Evolutionary conservation across 23 tunicate genomes (phyloP), one percentile per base, ranked within the genome.

Genomic region (Botrylloides violaceus): DNA sequence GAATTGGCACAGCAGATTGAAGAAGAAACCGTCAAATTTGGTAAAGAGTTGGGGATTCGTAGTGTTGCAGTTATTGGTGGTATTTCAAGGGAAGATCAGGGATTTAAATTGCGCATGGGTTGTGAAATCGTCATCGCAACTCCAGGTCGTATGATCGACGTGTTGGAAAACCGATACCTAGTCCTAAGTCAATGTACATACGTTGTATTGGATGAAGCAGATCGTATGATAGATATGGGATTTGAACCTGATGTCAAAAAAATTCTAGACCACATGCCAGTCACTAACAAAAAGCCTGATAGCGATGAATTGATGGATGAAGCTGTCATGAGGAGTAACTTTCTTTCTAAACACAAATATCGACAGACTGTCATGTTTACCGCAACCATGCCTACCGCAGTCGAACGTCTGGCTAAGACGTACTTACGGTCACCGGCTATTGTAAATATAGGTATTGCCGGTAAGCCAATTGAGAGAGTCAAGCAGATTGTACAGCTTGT

Each of bases 161-260:
- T 93, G 36, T 70, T 93, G 22, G 98, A 93, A 73, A 93, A 86
- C 77, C 71, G 94, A 36, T 93, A 93, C 72, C 77, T 93, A 28
- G 98, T 93, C 32, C 65, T 93, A n/a, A 80, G 84, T 31, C 98
- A 93, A 75, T 93, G 98, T 65, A 93, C 98, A 7, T 93, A 93
- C 56, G 87, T 86, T 24, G 98, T 93, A 6, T 72, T 93, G 65
- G 98, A 93, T 48, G 98, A 93, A 50, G 98, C 98, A 3, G 98
- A 93, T 74, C 65, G 98, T 47, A 93, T 93, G 98, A 93, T 93
- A 71, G 98, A 93, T 78, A 93, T 93, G 98, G 98, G 98, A 26
- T 93, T 93, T 72, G 98, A 93, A 70, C 94, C 94, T 0, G 94
- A 85, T 34, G 98, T 93, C 3, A 94, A 93, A 50, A 85, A 81